Percentiles rank a stretch among this genome's conserved stretches.
Conservation (phyloP, 1,140 invertebrate genomes). For the Venustaconcha ellipsiformis region DNA sequence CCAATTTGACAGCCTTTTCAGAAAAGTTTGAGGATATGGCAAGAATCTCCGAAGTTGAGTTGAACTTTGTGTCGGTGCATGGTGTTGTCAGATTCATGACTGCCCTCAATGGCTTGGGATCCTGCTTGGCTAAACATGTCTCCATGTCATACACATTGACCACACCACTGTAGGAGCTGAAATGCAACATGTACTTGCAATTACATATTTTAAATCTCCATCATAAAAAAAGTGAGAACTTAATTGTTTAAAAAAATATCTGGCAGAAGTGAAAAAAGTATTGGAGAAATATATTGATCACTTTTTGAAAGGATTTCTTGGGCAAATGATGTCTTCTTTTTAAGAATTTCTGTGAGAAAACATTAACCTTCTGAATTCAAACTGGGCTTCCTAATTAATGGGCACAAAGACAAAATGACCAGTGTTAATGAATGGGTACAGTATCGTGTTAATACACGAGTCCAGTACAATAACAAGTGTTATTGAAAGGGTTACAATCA, state of each 20-base stretch:
- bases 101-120: slow-evolving; percentile 69
- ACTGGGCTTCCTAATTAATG: no score
- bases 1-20: slow-evolving; percentile 82
- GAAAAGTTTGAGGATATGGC: slow-evolving; percentile 79
- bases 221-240: not conserved
- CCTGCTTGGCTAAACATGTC: slow-evolving; percentile 51
- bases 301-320: not conserved
- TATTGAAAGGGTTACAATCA: no score
- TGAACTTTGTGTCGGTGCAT: slow-evolving; percentile 83
- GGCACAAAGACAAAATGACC: no score
- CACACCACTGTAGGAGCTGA: slow-evolving; percentile 75
- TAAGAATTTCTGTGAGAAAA: no score
- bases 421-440: no score
- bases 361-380: no score
- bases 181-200: slow-evolving; percentile 71
- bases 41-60: slow-evolving; percentile 85
- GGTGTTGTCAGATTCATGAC: slow-evolving; percentile 82
- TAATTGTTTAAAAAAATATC: not conserved
- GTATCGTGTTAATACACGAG: no score
- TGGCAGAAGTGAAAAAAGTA: no score
- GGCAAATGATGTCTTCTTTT: no score
- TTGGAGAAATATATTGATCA: not conserved
- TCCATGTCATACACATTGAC: slow-evolving; percentile 89
- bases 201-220: not conserved
- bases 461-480: no score